phyloP scores from a whole-genome alignment of 2,113 vertebrate genomes.

The Lophotis ruficrista region DNA sequence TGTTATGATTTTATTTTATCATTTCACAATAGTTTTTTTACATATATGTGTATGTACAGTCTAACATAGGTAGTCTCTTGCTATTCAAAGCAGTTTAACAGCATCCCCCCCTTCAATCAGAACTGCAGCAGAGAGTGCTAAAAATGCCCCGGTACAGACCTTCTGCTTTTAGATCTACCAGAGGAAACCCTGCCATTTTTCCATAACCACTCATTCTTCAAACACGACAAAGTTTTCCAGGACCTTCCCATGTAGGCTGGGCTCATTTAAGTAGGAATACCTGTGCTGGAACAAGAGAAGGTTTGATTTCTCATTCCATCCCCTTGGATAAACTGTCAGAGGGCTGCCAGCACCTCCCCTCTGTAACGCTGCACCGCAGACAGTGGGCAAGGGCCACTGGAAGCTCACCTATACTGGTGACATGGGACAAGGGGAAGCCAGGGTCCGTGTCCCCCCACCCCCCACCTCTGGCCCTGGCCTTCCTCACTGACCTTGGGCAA shows the following conservation, averaged over 20 bases:
- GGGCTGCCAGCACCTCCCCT: neutral
- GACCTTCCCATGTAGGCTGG: neutral
- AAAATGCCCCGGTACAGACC: neutral
- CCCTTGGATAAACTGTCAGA: neutral
- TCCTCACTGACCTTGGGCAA: conserved; percentile 20
- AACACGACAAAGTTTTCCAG: neutral
- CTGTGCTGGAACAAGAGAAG: too few relatives aligned
- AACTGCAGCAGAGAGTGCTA: neutral
- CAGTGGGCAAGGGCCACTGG: neutral
- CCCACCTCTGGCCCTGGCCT: neutral
- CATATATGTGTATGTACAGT: too few relatives aligned
- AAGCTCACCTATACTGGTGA: neutral
- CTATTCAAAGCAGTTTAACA: neutral
- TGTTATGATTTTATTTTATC: rapidly evolving
- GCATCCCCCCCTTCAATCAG: neutral
- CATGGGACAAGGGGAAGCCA: rapidly evolving
- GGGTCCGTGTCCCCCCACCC: too few relatives aligned
- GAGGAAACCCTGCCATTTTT: neutral
- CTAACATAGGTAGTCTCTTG: neutral
- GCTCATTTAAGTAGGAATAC: neutral
- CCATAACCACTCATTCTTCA: neutral
- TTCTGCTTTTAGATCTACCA: neutral
- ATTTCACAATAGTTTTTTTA: neutral
- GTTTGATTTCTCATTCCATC: neutral
- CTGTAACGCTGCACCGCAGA: rapidly evolving